Base-by-base conservation (phyloP, 1,140 invertebrate genomes). In the Drosophila simulans region DNA sequence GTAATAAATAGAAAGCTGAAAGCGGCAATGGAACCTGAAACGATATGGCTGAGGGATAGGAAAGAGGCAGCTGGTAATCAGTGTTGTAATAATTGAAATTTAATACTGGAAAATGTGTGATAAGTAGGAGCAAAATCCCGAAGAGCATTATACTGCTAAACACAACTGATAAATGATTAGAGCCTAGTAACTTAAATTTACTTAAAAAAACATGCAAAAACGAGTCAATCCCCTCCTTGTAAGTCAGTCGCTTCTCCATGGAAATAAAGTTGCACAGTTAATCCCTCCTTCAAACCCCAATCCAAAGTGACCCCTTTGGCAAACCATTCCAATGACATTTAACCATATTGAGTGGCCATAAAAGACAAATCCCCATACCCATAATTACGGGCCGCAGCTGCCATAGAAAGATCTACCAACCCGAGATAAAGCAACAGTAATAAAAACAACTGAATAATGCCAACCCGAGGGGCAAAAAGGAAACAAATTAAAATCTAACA, bases 31-130 rank as follows among this genome's bases (percentile, higher is more conserved):
- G 42, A 62, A 62, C 56, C 56, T 39, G 15, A 46, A 74, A 37
- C 46, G 60, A 66, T 48, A 37, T 48, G 17, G 42, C 60, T 43
- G 27, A 42, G 39, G 70, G 39, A 70, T n/a, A 51, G 53, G 20
- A 49, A 15, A 43, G 49, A 53, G 45, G 22, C 40, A 31, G 37
- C 42, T 22, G 42, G 39, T 48, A 48, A 58, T 52, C 34, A 39
- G 72, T 86, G 83, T 79, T 75, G 83, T 86, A 88, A 86, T 88
- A 83, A 86, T 88, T 83, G 83, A 83, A 83, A 83, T 79, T 76
- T 77, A 73, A 88, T 88, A 64, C 60, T n/a, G 15, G 10, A 4
- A 25, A 63, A 63, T 20, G 34, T 43, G 27, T 34, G 51, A 46
- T 20, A 39, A 46, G 3, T 11, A 13, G 25, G 34, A 17, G 11